phyloP scores from a whole-genome alignment of 2,797 vertebrate genomes.

The Cichlasoma orientale region DNA sequence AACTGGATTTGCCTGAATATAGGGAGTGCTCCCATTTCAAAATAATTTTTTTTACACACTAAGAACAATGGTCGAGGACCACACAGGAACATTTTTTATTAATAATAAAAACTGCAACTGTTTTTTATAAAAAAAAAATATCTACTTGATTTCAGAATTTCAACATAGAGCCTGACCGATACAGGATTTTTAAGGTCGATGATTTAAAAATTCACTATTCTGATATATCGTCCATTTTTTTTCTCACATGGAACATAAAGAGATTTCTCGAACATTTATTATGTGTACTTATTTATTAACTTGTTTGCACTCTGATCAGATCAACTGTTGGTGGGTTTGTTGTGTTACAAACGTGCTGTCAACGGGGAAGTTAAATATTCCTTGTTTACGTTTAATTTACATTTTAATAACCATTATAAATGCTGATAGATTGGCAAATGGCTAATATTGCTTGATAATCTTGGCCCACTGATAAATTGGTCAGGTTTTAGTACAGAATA shows the following conservation, averaged over 20 bases:
- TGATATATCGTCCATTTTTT: background rate
- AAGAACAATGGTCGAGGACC: background rate
- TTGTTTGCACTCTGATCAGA: background rate
- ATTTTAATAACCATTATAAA: background rate
- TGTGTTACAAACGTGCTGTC: background rate
- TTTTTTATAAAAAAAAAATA: background rate
- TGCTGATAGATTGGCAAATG: background rate
- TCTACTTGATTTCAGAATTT: background rate
- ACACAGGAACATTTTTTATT: background rate
- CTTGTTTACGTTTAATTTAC: background rate
- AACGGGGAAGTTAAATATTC: background rate
- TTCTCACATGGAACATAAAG: background rate
- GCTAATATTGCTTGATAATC: background rate
- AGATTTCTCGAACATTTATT: background rate
- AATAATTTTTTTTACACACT: background rate
- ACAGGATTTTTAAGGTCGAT: background rate
- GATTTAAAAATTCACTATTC: background rate
- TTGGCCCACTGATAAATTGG: background rate
- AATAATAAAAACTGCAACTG: background rate
- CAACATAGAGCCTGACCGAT: background rate
- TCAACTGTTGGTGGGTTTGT: background rate
- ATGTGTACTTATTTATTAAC: background rate
- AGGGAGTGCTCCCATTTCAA: slow-evolving; percentile 3
- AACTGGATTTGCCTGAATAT: slow-evolving; percentile 39
- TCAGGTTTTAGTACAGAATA: background rate